Conservation (phyloP, 92 coral and sea anemone species). For the Heliopora coerulea region DNA sequence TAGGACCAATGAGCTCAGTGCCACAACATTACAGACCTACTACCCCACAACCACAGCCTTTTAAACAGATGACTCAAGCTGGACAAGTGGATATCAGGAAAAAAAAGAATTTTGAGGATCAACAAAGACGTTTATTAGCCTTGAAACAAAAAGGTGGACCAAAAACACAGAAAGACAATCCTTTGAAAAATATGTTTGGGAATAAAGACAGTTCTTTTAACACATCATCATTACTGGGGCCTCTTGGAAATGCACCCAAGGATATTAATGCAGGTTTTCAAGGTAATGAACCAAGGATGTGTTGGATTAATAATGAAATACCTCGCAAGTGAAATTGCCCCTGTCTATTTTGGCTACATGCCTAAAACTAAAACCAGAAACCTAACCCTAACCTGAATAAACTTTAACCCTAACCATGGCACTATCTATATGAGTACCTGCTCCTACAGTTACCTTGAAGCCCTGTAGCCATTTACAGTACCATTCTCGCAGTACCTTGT, state of each 20-base stretch:
- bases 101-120: constrained; percentile 79
- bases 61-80: constrained; percentile 61
- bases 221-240: constrained; percentile 56
- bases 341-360: too few relatives aligned
- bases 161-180: constrained; percentile 50
- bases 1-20: constrained; percentile 11
- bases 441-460: too few relatives aligned
- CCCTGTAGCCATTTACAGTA: too few relatives aligned
- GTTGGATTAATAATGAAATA: too few relatives aligned
- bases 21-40: background rate
- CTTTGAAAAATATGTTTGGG: constrained; percentile 75
- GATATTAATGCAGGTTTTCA: background rate
- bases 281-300: background rate
- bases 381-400: too few relatives aligned
- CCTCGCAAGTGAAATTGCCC: too few relatives aligned
- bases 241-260: constrained; percentile 63
- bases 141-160: constrained; percentile 51
- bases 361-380: too few relatives aligned
- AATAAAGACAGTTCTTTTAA: constrained; percentile 50
- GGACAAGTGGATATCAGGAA: constrained; percentile 67
- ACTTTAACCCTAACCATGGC: too few relatives aligned
- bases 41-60: background rate
- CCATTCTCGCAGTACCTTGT: too few relatives aligned
- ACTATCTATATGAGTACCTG: too few relatives aligned
- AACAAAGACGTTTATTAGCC: constrained; percentile 72